Evolutionary conservation across 2,888 invertebrate genomes (phyloP).

Genomic region (Archips xylosteana): DNA sequence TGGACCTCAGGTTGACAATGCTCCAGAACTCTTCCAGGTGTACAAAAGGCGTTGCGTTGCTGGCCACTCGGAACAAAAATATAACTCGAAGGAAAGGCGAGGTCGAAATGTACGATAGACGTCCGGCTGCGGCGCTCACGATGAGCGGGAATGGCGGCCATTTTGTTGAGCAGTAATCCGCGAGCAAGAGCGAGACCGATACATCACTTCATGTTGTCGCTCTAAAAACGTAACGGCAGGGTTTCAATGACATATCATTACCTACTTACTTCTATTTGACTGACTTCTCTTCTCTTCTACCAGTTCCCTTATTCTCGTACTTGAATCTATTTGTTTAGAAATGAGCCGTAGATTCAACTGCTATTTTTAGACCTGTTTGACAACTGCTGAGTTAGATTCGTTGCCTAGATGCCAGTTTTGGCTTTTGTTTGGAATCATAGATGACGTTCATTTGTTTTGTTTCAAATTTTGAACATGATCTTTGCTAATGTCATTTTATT

Average conservation of each 20-base stretch:
- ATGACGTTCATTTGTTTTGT: slow-evolving; percentile 16
- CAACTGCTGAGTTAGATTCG: slow-evolving; percentile 28
- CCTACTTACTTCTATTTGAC: slow-evolving; percentile 17
- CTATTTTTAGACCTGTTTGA: slow-evolving; percentile 35
- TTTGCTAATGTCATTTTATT: neutral
- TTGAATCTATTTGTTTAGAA: slow-evolving; percentile 4
- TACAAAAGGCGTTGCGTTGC: slow-evolving; percentile 16
- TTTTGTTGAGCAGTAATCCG: slow-evolving; percentile 65
- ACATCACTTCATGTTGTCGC: slow-evolving; percentile 37
- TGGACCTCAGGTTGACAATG: neutral
- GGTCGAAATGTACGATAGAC: slow-evolving; percentile 30
- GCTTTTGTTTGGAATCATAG: slow-evolving; percentile 36
- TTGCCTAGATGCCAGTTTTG: slow-evolving; percentile 28
- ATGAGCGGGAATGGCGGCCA: slow-evolving; percentile 61
- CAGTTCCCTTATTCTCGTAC: slow-evolving; percentile 15
- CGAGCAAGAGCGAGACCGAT: slow-evolving; percentile 63
- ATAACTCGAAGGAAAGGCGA: slow-evolving; percentile 29
- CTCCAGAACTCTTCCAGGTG: slow-evolving; percentile 31
- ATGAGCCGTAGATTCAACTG: slow-evolving; percentile 1
- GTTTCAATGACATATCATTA: slow-evolving; percentile 23
- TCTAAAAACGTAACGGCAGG: slow-evolving; percentile 15
- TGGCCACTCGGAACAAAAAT: slow-evolving; percentile 8
- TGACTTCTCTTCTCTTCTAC: slow-evolving; percentile 36
- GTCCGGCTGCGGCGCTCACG: slow-evolving; percentile 32
- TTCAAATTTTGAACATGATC: slow-evolving; percentile 4